phyloP scores from a whole-genome alignment of 2,113 vertebrate genomes.

The Mastomys natalensis region DNA sequence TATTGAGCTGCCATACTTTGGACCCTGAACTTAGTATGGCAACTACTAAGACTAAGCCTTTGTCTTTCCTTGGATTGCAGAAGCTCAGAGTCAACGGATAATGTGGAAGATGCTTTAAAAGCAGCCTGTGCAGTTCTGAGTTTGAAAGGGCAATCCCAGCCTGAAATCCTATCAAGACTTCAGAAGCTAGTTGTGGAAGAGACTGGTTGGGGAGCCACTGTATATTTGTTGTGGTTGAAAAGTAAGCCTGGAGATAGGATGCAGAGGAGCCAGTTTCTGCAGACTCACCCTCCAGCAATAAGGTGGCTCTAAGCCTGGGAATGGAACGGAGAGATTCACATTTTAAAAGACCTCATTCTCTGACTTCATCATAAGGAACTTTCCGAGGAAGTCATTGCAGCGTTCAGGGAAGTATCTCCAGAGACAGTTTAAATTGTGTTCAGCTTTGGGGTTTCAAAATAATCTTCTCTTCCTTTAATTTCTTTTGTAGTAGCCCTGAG shows the following conservation, averaged over 20 bases:
- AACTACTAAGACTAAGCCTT: background rate
- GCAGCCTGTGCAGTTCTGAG: background rate
- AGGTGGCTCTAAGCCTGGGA: background rate
- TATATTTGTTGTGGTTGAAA: conserved; percentile 28
- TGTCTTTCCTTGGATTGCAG: background rate
- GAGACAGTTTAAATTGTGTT: background rate
- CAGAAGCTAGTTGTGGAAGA: background rate
- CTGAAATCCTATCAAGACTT: background rate
- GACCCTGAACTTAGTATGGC: background rate
- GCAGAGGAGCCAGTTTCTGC: background rate
- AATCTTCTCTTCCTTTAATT: conserved; percentile 16
- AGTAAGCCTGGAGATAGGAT: background rate
- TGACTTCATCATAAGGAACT: background rate
- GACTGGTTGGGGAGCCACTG: background rate
- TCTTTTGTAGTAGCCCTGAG: background rate
- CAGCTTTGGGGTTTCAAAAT: background rate
- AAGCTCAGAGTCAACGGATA: background rate
- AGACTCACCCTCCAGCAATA: background rate
- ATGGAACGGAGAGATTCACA: background rate
- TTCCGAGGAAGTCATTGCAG: background rate
- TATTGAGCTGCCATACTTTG: background rate
- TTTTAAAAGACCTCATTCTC: conserved; percentile 10
- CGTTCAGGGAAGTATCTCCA: background rate
- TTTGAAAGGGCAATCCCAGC: background rate
- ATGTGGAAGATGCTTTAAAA: background rate